These are phyloP conservation scores for Nyctereutes procyonoides DNA, from an alignment of 2,113 vertebrate genomes.

Conservation along the genomic window DNA sequence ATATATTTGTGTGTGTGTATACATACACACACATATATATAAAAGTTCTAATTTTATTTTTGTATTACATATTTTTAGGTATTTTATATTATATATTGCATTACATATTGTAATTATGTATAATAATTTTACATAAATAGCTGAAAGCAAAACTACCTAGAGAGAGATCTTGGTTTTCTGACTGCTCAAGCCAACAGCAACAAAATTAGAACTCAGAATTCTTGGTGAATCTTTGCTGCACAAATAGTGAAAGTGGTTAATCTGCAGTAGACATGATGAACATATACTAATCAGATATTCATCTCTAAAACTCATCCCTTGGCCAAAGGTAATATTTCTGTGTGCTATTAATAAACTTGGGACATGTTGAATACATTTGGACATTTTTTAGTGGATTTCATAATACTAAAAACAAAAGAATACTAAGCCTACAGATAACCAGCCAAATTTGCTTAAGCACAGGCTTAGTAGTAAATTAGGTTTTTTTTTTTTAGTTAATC, in stretches of 20 bases:
- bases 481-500: constrained; percentile 22
- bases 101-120: background rate
- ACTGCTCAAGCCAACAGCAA: background rate
- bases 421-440: background rate
- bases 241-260: background rate
- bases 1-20: too few species aligned
- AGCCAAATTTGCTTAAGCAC: background rate
- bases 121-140: background rate
- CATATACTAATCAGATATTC: background rate
- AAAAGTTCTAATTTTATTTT: background rate
- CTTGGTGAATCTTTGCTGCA: background rate
- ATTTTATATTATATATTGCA: background rate
- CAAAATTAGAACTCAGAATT: background rate
- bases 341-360: background rate
- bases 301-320: background rate
- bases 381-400: constrained; percentile 1
- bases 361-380: background rate
- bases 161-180: background rate
- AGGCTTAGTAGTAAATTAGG: background rate
- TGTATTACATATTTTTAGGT: background rate
- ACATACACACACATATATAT: background rate
- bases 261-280: background rate
- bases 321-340: background rate
- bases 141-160: background rate
- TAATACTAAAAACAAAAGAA: background rate